Conservation (phyloP, 2,797 vertebrate species). For the Zonotrichia albicollis region DNA sequence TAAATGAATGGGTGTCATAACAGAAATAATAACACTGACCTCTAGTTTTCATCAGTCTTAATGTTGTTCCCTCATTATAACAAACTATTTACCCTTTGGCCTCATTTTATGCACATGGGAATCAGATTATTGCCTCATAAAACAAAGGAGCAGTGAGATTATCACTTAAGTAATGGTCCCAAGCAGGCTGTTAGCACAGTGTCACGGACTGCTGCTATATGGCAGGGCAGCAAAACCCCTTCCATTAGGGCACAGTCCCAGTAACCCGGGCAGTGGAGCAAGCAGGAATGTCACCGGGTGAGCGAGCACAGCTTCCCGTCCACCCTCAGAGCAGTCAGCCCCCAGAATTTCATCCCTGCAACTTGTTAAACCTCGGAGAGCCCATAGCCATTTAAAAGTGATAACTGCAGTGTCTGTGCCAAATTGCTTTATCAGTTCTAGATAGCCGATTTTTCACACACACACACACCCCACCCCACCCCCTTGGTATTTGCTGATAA, state of each 20-base stretch:
- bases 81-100: constrained; percentile 66
- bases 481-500: constrained; percentile 40
- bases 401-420: not conserved
- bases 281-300: not conserved
- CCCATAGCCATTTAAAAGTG: not conserved
- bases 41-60: constrained; percentile 64
- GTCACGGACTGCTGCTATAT: not conserved
- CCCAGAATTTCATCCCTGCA: not conserved
- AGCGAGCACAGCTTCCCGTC: not conserved
- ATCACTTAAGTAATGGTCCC: constrained; percentile 52
- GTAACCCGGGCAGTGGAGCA: not conserved
- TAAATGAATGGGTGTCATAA: constrained; percentile 61
- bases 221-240: not conserved
- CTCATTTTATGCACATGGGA: constrained; percentile 53
- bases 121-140: constrained; percentile 68
- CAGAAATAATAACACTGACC: constrained; percentile 64
- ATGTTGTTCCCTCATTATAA: constrained; percentile 62
- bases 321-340: not conserved
- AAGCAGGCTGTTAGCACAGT: constrained; percentile 6
- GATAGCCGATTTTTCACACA: not conserved
- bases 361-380: constrained; percentile 3
- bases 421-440: constrained; percentile 51
- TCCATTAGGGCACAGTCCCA: not conserved
- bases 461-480: not conserved
- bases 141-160: constrained; percentile 58